Conservation (phyloP, 2,113 vertebrate genomes). For the Dicentrarchus labrax region DNA sequence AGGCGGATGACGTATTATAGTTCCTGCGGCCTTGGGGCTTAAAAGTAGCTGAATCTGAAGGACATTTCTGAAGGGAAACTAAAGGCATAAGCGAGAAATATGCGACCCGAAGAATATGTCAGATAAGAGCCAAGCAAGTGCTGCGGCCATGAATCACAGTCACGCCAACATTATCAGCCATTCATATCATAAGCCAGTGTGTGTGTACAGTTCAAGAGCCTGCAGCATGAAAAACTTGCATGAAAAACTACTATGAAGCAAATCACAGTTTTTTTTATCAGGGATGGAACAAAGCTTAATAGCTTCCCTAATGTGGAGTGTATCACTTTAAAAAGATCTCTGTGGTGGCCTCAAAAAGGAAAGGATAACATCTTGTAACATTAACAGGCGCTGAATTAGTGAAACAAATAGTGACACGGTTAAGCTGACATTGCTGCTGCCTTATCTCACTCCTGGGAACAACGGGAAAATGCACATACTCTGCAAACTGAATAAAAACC, state of each 20-base stretch:
- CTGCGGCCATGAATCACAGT: constrained; percentile 75
- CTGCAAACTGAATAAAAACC: neutral
- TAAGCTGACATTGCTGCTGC: constrained; percentile 26
- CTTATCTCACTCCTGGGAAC: constrained; percentile 21
- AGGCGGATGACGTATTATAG: constrained; percentile 3
- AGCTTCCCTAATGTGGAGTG: constrained; percentile 37
- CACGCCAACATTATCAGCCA: constrained; percentile 61
- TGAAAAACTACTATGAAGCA: constrained; percentile 17
- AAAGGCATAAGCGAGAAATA: constrained; percentile 65
- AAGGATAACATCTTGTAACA: constrained; percentile 38
- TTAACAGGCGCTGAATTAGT: constrained; percentile 51
- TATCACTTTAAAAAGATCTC: constrained; percentile 21
- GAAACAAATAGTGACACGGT: constrained; percentile 46
- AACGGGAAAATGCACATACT: neutral
- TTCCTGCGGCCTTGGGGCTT: constrained; percentile 43
- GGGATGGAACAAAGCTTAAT: constrained; percentile 14
- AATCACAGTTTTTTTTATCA: constrained; percentile 35
- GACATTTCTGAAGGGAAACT: constrained; percentile 53
- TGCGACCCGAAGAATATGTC: constrained; percentile 63
- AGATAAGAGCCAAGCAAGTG: constrained; percentile 74
- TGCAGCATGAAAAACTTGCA: constrained; percentile 22
- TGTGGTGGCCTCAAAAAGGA: constrained; percentile 10
- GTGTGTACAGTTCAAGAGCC: constrained; percentile 30
- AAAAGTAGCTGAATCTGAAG: constrained; percentile 50
- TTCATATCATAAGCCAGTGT: constrained; percentile 45